phyloP scores from a whole-genome alignment of 2,888 invertebrate species.

The Choreutis nemorana region DNA sequence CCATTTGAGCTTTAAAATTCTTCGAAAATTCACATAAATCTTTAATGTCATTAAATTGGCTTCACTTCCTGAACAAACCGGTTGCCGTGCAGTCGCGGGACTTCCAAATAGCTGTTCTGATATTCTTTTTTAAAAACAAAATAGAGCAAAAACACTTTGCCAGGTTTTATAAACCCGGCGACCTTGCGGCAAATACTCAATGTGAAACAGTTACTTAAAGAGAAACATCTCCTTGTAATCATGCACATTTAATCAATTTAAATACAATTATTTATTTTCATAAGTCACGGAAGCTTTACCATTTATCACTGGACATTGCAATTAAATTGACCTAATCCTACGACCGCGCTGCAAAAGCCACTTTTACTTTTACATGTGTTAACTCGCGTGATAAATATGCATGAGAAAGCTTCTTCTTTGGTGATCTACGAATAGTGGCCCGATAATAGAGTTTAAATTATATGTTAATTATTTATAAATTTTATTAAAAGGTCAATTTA shows the following conservation, averaged over 20 bases:
- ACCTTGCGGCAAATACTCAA: slow-evolving; percentile 57
- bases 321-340: no score
- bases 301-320: no score
- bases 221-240: not conserved
- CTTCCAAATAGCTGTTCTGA: slow-evolving; percentile 59
- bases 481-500: no score
- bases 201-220: slow-evolving; percentile 45
- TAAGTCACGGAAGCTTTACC: slow-evolving; percentile 20
- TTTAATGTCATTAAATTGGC: slow-evolving; percentile 51
- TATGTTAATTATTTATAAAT: no score
- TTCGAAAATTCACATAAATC: slow-evolving; percentile 51
- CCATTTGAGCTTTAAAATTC: slow-evolving; percentile 27
- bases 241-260: no score
- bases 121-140: slow-evolving; percentile 56
- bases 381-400: slow-evolving; percentile 44
- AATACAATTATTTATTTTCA: slow-evolving; percentile 25
- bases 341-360: no score
- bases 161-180: slow-evolving; percentile 45
- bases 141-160: slow-evolving; percentile 53
- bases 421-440: no score
- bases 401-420: slow-evolving; percentile 34
- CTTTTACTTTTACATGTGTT: slow-evolving; percentile 60
- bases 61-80: slow-evolving; percentile 58
- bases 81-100: slow-evolving; percentile 31
- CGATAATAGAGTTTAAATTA: no score